phyloP scores from a whole-genome alignment of 1,140 invertebrate genomes.

The Wasmannia auropunctata region DNA sequence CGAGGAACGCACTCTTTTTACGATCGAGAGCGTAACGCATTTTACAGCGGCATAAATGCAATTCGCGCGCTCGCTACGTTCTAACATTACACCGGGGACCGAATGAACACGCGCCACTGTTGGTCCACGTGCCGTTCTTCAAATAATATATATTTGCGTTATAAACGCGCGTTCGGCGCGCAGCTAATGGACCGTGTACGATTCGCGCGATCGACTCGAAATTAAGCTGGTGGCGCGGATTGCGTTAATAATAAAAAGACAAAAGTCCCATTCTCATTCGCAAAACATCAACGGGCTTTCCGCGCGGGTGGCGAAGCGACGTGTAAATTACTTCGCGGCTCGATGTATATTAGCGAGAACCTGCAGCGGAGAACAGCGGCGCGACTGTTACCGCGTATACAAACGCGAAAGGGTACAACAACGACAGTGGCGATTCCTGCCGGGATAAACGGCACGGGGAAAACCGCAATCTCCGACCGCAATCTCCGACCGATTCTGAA shows the following conservation, averaged over 20 bases:
- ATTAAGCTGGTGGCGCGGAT: background rate
- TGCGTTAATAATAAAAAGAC: background rate
- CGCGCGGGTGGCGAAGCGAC: background rate
- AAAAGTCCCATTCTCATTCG: background rate
- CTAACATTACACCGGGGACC: background rate
- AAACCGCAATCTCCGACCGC: background rate
- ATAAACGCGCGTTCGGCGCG: background rate
- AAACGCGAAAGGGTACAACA: background rate
- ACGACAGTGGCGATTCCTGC: background rate
- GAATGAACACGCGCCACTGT: background rate
- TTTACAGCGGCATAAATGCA: slow-evolving; percentile 39
- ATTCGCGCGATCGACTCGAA: background rate
- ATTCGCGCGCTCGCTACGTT: background rate
- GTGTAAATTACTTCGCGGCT: background rate
- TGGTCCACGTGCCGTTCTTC: background rate
- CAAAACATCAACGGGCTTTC: background rate
- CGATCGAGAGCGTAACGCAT: slow-evolving; percentile 1
- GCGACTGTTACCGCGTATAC: background rate
- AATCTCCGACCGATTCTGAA: background rate
- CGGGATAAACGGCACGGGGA: background rate
- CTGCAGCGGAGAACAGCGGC: background rate
- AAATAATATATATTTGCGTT: slow-evolving; percentile 19
- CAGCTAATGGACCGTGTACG: background rate
- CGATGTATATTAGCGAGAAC: background rate
- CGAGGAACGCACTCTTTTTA: background rate